A percentile compares a stretch with the other conserved stretches of the same genome.
These are phyloP conservation scores for Tachina lurida DNA, from an alignment of 2,888 invertebrate species.

Conservation along the genomic window DNA sequence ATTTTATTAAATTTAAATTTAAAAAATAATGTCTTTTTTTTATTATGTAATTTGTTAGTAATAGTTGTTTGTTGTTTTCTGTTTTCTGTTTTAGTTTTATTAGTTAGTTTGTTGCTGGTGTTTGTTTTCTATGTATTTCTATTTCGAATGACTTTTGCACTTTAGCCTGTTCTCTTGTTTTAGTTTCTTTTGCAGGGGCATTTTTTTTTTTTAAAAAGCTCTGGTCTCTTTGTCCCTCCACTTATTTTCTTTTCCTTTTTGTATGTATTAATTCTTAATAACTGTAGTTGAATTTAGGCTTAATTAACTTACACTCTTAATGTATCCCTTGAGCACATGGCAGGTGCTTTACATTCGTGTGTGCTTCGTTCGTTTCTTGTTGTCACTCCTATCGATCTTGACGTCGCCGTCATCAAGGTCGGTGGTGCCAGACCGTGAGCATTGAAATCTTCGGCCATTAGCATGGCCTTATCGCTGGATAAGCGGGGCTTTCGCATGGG, in stretches of 20 bases:
- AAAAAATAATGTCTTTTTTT: slow-evolving; percentile 55
- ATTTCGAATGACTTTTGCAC: slow-evolving; percentile 64
- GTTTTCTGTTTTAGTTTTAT: slow-evolving; percentile 47
- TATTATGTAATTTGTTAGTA: slow-evolving; percentile 41
- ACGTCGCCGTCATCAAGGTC: slow-evolving; percentile 61
- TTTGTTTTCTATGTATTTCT: slow-evolving; percentile 54
- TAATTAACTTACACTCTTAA: slow-evolving; percentile 74
- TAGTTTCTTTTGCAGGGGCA: background rate
- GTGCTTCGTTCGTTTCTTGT: slow-evolving; percentile 55
- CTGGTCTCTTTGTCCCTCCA: background rate
- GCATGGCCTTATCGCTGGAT: slow-evolving; percentile 76
- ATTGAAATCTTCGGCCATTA: slow-evolving; percentile 76
- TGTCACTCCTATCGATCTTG: slow-evolving; percentile 63
- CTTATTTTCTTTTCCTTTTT: background rate
- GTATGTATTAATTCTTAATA: slow-evolving; percentile 2
- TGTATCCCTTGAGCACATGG: slow-evolving; percentile 75
- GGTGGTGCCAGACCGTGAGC: slow-evolving; percentile 74
- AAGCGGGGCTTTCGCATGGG: slow-evolving; percentile 73
- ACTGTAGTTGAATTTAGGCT: slow-evolving; percentile 18
- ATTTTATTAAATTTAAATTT: slow-evolving; percentile 47
- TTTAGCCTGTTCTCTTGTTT: slow-evolving; percentile 17
- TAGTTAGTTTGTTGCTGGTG: slow-evolving; percentile 65
- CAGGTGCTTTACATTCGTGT: slow-evolving; percentile 74
- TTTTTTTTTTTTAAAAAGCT: background rate
- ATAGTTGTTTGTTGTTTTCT: slow-evolving; percentile 43